Conservation (phyloP, 2,888 invertebrate species). For the Pycnomerus fuliginosus region DNA sequence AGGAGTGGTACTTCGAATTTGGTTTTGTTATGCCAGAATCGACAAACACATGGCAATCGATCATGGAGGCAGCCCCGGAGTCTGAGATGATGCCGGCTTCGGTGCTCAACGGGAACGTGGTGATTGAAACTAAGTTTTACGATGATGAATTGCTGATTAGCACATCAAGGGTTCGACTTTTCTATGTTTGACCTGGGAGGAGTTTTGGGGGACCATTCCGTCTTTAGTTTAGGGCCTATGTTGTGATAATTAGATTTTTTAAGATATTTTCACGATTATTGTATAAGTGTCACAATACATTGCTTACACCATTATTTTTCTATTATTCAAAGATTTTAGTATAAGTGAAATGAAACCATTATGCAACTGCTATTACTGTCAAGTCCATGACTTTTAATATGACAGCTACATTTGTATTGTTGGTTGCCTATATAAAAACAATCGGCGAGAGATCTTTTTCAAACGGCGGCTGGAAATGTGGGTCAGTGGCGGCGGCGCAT, state of each 20-base stretch:
- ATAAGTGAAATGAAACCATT: too few species aligned
- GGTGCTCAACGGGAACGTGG: conserved; percentile 85
- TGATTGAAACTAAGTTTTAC: conserved; percentile 95
- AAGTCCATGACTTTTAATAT: too few species aligned
- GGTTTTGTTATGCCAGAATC: conserved; percentile 98
- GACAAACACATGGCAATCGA: conserved; percentile 98
- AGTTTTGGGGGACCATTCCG: conserved; percentile 11
- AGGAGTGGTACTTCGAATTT: conserved; percentile 99
- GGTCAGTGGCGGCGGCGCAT: conserved; percentile 17
- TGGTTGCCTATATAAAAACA: too few species aligned
- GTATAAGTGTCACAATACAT: too few species aligned
- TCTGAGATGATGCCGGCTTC: conserved; percentile 99
- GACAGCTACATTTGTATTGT: too few species aligned
- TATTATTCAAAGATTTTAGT: too few species aligned
- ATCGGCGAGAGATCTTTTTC: too few species aligned
- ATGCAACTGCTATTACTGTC: too few species aligned
- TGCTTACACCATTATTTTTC: too few species aligned
- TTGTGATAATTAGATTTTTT: too few species aligned
- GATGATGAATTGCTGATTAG: conserved; percentile 93
- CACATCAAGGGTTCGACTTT: conserved; percentile 91
- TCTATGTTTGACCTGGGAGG: conserved; percentile 72
- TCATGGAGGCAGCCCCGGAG: conserved; percentile 98
- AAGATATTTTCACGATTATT: too few species aligned
- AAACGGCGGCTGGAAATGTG: conserved; percentile 9
- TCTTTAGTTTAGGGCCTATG: conserved; percentile 10